Conservation (phyloP, 2,797 vertebrate species). For the Echiichthys vipera region DNA sequence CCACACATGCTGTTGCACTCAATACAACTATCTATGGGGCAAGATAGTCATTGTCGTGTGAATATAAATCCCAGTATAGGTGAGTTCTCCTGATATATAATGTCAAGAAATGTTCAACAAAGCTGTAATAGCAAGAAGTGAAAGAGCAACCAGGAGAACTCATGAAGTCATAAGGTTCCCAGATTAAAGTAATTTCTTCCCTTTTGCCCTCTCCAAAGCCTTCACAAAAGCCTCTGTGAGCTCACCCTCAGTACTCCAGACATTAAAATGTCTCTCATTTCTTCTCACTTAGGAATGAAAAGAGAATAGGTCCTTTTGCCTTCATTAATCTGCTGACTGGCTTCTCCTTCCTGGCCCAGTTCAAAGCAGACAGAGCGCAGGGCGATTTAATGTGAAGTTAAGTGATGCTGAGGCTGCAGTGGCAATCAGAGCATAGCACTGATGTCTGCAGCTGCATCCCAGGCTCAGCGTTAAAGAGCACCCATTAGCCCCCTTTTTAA, state of each 20-base stretch:
- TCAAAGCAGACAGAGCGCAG: conserved; percentile 72
- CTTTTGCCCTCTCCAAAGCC: conserved; percentile 30
- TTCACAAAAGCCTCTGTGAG: conserved; percentile 39
- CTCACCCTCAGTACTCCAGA: conserved; percentile 41
- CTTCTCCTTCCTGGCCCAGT: conserved; percentile 64
- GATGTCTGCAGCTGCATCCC: conserved; percentile 76
- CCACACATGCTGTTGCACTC: conserved; percentile 43
- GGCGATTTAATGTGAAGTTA: conserved; percentile 79
- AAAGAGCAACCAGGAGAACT: conserved; percentile 19
- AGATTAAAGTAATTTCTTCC: conserved; percentile 35
- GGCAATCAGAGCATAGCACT: conserved; percentile 73
- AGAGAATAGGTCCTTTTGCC: conserved; percentile 73
- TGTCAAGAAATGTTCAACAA: conserved; percentile 6
- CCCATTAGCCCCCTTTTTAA: conserved; percentile 82
- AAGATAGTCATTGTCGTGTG: background rate
- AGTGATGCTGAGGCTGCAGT: conserved; percentile 82
- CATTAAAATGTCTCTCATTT: conserved; percentile 64
- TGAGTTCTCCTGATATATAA: conserved; percentile 11
- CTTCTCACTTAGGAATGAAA: conserved; percentile 53
- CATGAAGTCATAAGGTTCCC: conserved; percentile 20
- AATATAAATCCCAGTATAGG: conserved; percentile 8
- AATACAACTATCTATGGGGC: conserved; percentile 19
- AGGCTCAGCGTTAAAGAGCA: conserved; percentile 73
- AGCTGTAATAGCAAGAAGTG: conserved; percentile 14
- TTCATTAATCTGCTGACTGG: conserved; percentile 80